Percentiles rank a stretch among this genome's conserved stretches.
Conservation (phyloP, 2,113 vertebrate genomes). For the Ceratotherium simum region DNA sequence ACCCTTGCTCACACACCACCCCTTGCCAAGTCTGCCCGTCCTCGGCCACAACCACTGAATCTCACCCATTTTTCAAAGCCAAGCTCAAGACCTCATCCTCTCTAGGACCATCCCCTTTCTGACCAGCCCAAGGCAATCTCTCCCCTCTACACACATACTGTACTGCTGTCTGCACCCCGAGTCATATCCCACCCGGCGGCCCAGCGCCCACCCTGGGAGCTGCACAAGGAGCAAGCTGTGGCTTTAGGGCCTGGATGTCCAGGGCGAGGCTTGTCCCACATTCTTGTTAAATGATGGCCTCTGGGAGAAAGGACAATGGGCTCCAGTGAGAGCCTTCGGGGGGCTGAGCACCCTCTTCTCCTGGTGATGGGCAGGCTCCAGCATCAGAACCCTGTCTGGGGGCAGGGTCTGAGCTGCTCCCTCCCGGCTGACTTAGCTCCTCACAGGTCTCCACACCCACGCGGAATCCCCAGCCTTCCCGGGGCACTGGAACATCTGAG, state of each 20-base stretch:
- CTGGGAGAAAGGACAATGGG: background rate
- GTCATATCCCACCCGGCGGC: background rate
- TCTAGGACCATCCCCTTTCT: background rate
- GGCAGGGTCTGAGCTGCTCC: background rate
- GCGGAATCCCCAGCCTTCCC: background rate
- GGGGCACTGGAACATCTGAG: background rate
- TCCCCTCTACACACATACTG: background rate
- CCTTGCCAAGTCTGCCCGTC: background rate
- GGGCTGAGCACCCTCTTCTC: background rate
- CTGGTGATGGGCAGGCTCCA: background rate
- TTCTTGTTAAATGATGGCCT: background rate
- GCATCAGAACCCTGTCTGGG: background rate
- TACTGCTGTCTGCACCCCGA: background rate
- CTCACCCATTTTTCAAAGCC: background rate
- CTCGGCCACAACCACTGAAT: rapidly evolving
- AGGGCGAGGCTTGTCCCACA: background rate
- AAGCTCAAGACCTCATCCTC: background rate
- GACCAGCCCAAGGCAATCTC: background rate
- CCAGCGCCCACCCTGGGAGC: background rate
- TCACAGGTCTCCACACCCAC: no score
- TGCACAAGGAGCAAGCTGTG: background rate
- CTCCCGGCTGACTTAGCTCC: no score
- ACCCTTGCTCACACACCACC: background rate
- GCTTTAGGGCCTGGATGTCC: background rate
- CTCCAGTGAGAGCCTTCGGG: background rate